These are phyloP conservation scores for Xiphorhynchus erythropygius DNA, from an alignment of 2,797 vertebrate species.

Conservation along the genomic window DNA sequence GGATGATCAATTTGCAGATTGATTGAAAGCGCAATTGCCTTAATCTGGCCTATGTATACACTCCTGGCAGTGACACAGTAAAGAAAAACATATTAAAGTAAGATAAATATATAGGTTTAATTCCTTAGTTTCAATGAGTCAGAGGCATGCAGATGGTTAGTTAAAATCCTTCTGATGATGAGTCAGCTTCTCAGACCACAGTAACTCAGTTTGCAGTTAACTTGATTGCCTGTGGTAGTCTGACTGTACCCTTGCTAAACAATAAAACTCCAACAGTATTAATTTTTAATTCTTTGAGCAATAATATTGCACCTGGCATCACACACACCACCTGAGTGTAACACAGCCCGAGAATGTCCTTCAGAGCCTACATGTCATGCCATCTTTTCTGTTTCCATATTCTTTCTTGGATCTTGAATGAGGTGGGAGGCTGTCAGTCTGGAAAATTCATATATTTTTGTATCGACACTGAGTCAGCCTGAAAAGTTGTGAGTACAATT, in stretches of 20 bases:
- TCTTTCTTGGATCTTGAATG: neutral
- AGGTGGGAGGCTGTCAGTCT: conserved; percentile 15
- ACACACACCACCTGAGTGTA: neutral
- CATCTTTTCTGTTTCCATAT: neutral
- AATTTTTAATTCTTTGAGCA: neutral
- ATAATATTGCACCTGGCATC: neutral
- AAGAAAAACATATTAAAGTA: neutral
- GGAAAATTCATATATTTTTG: neutral
- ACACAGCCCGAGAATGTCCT: neutral
- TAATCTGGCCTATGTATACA: neutral
- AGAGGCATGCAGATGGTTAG: neutral
- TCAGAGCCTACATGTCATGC: neutral
- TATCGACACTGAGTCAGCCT: neutral
- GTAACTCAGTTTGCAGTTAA: neutral
- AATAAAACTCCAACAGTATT: neutral
- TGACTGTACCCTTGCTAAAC: neutral
- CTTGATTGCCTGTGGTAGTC: neutral
- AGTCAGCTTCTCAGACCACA: neutral
- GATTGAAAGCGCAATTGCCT: neutral
- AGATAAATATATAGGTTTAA: neutral
- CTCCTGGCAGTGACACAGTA: neutral
- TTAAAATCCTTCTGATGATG: neutral
- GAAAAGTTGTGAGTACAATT: neutral
- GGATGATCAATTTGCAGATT: neutral
- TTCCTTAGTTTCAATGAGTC: neutral